Percentiles rank a stretch among this genome's conserved stretches.
Conservation (phyloP, 2,888 invertebrate species). For the Perizoma affinitatum region DNA sequence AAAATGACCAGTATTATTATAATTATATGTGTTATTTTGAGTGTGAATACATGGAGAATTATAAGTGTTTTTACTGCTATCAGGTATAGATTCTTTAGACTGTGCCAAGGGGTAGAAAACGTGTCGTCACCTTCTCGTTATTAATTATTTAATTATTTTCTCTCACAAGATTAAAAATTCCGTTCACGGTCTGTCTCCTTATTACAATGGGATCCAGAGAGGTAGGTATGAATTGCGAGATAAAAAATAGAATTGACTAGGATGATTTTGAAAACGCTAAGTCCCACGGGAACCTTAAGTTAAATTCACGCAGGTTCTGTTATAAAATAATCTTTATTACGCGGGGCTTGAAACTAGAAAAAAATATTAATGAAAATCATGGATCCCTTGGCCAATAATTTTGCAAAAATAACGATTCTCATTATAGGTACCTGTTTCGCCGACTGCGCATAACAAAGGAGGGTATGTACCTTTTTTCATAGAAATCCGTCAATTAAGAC, state of each 20-base stretch:
- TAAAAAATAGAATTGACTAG: constrained; percentile 1
- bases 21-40: too few relatives aligned
- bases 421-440: too few relatives aligned
- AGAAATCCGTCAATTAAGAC: too few relatives aligned
- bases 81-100: background rate
- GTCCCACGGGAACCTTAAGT: background rate
- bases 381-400: too few relatives aligned
- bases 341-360: too few relatives aligned
- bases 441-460: too few relatives aligned
- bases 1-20: too few relatives aligned
- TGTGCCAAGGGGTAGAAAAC: constrained; percentile 30
- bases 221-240: constrained; percentile 5
- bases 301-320: background rate
- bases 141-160: constrained; percentile 61
- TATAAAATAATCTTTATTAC: background rate
- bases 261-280: background rate
- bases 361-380: too few relatives aligned
- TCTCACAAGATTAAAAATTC: constrained; percentile 57
- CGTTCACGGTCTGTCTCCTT: constrained; percentile 45
- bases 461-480: too few relatives aligned
- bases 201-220: constrained; percentile 39
- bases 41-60: too few relatives aligned
- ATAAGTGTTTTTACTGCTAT: constrained; percentile 7
- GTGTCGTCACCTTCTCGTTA: constrained; percentile 55
- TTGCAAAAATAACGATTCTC: too few relatives aligned